Base-by-base conservation (phyloP, 2,797 vertebrate genomes). In the Mus caroli region DNA sequence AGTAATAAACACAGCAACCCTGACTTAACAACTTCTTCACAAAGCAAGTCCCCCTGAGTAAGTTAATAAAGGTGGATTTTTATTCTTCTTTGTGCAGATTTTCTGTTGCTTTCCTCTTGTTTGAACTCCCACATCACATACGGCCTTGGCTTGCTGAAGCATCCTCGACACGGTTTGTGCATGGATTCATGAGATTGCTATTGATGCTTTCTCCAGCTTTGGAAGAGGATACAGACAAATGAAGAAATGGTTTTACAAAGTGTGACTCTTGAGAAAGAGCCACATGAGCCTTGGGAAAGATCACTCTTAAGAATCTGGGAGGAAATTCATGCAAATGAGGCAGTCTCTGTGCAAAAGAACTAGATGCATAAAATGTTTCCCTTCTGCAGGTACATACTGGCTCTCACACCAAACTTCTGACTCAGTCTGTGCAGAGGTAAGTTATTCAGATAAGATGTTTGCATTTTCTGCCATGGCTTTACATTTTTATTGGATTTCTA, bases 1-100 rank as follows among this genome's bases (percentile, higher is more conserved):
- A 98, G 98, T 98, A 99, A 99, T 99, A 99, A 99, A 98, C 78
- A 78, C 79, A 76, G 88, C 97, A 97, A 97, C 34, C 85, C 96
- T 96, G 58, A 97, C 97, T 97, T 92, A 98, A 98, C 97, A 98
- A 98, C 97, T 97, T 98, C 97, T 96, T 94, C 94, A 97, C 98
- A 98, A 98, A 98, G 99, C 98, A 97, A 98, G 98, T 97, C 91
- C 56, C 97, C 97, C 52, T 54, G 78, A 69, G 24, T 84, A 88
- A 90, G 94, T 97, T 97, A 96, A 88, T 96, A 97, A 77, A 93
- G 3, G 34, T 94, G 14, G 62, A 22, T 54, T 91, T 96, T 80
- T 56, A 26, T 80, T 60, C 8, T 7, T 93, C 82, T 87, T 26
- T 67, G 34, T 67, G 24, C 43, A 73, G 14, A 22, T 54, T 96